Evolutionary conservation across 2,113 vertebrate species (phyloP).

Genomic region (Corythornis madagascariensis): DNA sequence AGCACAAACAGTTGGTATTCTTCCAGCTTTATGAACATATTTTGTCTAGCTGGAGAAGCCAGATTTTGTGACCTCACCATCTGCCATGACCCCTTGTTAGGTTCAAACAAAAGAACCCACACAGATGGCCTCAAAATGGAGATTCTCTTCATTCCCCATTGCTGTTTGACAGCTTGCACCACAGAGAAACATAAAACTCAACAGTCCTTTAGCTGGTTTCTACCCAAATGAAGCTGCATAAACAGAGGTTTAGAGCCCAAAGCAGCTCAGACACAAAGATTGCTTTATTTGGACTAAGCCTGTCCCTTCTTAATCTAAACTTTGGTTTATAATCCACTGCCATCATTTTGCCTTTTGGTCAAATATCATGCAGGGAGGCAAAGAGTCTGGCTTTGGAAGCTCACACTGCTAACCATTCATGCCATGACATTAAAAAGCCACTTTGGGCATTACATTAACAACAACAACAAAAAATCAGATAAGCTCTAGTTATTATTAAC

Average conservation of each 20-base stretch:
- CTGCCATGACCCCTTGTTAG: slow-evolving; percentile 73
- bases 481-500: background rate
- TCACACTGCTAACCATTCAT: background rate
- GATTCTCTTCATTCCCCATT: slow-evolving; percentile 33
- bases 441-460: background rate
- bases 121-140: slow-evolving; percentile 77
- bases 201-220: background rate
- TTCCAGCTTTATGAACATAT: slow-evolving; percentile 76
- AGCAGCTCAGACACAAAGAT: background rate
- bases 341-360: background rate
- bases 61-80: slow-evolving; percentile 77
- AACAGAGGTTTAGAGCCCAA: background rate
- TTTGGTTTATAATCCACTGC: background rate
- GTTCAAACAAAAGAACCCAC: slow-evolving; percentile 71
- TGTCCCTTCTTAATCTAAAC: background rate
- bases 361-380: background rate
- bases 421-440: background rate
- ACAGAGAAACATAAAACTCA: slow-evolving; percentile 29
- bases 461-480: background rate
- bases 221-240: background rate
- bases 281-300: background rate
- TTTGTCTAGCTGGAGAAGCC: slow-evolving; percentile 69
- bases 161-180: slow-evolving; percentile 25
- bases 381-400: background rate
- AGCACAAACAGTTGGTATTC: slow-evolving; percentile 60